These are phyloP conservation scores for Chrysogorgia sp. DNA, from an alignment of 92 coral and sea anemone genomes.

Conservation along the genomic window DNA sequence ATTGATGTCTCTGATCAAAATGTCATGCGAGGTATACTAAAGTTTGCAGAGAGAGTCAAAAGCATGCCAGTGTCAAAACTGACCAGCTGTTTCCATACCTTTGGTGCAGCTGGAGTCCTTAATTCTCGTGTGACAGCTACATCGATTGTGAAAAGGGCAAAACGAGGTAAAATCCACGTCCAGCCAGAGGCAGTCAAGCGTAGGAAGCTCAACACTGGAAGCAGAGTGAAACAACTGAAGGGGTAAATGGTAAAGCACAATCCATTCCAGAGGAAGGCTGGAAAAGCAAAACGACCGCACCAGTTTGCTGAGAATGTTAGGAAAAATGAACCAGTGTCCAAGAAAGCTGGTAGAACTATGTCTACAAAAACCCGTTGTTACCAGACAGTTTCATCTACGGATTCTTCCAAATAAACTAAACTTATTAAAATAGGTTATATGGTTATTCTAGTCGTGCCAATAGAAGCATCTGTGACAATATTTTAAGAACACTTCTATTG, in stretches of 20 bases:
- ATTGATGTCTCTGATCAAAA: slow-evolving; percentile 3
- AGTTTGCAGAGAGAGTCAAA: slow-evolving; percentile 3
- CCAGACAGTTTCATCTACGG: not conserved
- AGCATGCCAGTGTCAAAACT: slow-evolving; percentile 30
- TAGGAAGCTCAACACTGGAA: slow-evolving; percentile 4
- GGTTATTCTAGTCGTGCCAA: not conserved
- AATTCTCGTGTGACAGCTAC: slow-evolving; percentile 6
- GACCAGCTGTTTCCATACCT: slow-evolving; percentile 11
- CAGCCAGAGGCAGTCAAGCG: slow-evolving; percentile 35
- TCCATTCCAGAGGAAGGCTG: slow-evolving; percentile 6
- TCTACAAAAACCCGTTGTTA: slow-evolving; percentile 15
- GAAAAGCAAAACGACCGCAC: slow-evolving; percentile 15
- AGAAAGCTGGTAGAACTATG: slow-evolving; percentile 41
- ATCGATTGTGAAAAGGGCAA: slow-evolving; percentile 25
- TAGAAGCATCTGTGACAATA: not conserved
- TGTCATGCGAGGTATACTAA: slow-evolving; percentile 7
- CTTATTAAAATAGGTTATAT: not conserved
- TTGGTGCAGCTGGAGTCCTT: slow-evolving; percentile 29
- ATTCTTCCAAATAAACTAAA: not conserved
- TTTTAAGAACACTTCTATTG: not conserved
- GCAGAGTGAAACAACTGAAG: slow-evolving; percentile 15
- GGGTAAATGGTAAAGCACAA: slow-evolving; percentile 2
- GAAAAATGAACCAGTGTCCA: slow-evolving; percentile 11
- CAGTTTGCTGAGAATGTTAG: slow-evolving; percentile 29
- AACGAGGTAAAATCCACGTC: not conserved